Evolutionary conservation across 2,797 vertebrate species (phyloP).

Genomic region (Xenops minutus): DNA sequence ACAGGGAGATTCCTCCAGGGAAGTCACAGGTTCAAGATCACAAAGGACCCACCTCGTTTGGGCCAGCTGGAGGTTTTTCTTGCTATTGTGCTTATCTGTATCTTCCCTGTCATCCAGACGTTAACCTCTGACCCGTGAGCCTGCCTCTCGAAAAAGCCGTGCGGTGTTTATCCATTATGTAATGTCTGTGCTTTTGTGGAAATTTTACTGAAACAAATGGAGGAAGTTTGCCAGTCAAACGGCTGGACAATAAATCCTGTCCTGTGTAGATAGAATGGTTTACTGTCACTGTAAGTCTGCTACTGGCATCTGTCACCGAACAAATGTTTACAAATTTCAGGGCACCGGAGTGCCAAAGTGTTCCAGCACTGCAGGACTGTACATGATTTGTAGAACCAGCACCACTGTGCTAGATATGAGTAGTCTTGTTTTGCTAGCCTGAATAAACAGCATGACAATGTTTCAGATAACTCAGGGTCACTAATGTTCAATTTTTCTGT

Average conservation of each 20-base stretch:
- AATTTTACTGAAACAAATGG: conserved; percentile 78
- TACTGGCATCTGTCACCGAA: conserved; percentile 48
- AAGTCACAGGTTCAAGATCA: conserved; percentile 62
- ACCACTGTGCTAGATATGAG: neutral
- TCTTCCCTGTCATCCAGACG: conserved; percentile 68
- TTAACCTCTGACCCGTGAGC: conserved; percentile 62
- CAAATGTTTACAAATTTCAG: conserved; percentile 60
- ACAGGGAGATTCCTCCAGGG: conserved; percentile 51
- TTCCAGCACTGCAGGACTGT: neutral
- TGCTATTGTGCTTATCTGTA: conserved; percentile 64
- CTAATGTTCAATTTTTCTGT: neutral
- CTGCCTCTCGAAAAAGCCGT: conserved; percentile 34
- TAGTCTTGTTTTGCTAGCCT: conserved; percentile 31
- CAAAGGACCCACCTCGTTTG: neutral
- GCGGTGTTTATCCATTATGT: conserved; percentile 76
- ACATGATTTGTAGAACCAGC: conserved; percentile 34
- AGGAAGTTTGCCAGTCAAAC: conserved; percentile 78
- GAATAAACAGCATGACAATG: conserved; percentile 41
- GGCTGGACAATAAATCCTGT: conserved; percentile 76
- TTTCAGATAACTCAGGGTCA: conserved; percentile 31
- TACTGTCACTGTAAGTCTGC: conserved; percentile 62
- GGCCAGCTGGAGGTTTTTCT: conserved; percentile 13
- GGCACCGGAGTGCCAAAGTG: conserved; percentile 23
- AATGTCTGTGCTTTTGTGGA: conserved; percentile 77
- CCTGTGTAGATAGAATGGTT: conserved; percentile 53